Evolutionary conservation across 1,140 invertebrate genomes (phyloP).

Genomic region (Bilobella aurantiaca): DNA sequence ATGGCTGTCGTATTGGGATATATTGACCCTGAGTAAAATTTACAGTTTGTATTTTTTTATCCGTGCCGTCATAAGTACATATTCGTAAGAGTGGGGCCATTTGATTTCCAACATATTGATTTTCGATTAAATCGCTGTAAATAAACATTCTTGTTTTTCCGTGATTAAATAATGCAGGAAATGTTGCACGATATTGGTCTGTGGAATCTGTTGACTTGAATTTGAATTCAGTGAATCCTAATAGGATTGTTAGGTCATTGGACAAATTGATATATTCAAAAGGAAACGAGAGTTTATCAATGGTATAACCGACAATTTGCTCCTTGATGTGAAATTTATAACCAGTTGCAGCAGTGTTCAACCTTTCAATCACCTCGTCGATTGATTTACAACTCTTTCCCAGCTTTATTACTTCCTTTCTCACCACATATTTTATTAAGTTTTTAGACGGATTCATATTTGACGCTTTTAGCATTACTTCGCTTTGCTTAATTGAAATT

Average conservation of each 20-base stretch:
- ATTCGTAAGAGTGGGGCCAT: constrained; percentile 35
- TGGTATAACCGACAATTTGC: background rate
- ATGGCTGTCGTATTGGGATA: background rate
- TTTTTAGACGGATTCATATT: too few species aligned
- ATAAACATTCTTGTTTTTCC: constrained; percentile 29
- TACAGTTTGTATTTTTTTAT: background rate
- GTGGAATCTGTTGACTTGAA: background rate
- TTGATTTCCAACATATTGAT: constrained; percentile 38
- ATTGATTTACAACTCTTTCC: background rate
- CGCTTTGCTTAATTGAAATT: background rate
- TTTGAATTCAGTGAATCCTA: background rate
- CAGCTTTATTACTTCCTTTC: background rate
- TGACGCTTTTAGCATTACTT: too few species aligned
- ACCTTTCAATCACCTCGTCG: background rate
- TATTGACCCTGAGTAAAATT: constrained; percentile 13
- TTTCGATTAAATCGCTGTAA: constrained; percentile 38
- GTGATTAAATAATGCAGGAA: background rate
- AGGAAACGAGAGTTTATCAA: background rate
- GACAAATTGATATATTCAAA: background rate
- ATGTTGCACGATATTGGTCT: background rate
- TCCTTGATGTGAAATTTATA: background rate
- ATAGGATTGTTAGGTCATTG: background rate
- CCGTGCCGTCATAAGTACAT: background rate
- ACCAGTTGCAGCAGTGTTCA: background rate
- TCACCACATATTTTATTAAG: background rate